Base-by-base conservation (phyloP, 2,797 vertebrate genomes). In the Oreochromis mossambicus region DNA sequence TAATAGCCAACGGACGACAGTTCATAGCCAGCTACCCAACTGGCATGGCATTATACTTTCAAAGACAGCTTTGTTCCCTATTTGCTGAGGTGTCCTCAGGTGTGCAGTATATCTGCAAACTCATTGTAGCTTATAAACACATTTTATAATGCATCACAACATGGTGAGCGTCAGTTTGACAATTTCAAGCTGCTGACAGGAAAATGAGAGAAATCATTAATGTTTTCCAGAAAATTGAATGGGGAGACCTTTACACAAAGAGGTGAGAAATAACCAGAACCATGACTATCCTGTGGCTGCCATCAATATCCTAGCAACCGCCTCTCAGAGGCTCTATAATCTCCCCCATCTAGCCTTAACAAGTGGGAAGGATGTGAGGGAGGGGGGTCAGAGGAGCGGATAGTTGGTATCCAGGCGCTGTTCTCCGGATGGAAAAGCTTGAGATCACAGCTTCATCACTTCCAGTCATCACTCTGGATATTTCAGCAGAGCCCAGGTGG, bases 301-400 rank as follows among this genome's bases (percentile, higher is more conserved):
- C 79, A 90, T 93, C 84, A 83, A 91, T 93, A 88, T 92, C 93
- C 92, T 94, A 92, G 91, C 93, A 94, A 93, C 93, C 21, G 8
- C 91, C 82, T 92, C 91, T 91, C 82, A 80, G 78, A 82, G 84
- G 84, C 80, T 68, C 81, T 26, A 66, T 95, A 93, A 94, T 95
- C 92, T 92, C 36, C 88, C 86, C 87, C 83, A 92, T 92, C 92
- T 80, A 86, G 79, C 92, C 92, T 95, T 94, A 94, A 88, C 89
- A 83, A 80, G 85, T 32, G 63, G 79, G 46, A 66, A 83, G 75
- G 54, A 77, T 84, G 84, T 58, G 77, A 48, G 76, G n/a, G 82
- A 26, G 50, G 36, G 14, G 68, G 82, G 79, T 82, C 63, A 81
- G 83, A 76, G 58, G 68, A 78, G 43, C 58, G n/a, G 75, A 86